phyloP scores from a whole-genome alignment of 2,888 invertebrate species.

The Epirrhoe alternata region DNA sequence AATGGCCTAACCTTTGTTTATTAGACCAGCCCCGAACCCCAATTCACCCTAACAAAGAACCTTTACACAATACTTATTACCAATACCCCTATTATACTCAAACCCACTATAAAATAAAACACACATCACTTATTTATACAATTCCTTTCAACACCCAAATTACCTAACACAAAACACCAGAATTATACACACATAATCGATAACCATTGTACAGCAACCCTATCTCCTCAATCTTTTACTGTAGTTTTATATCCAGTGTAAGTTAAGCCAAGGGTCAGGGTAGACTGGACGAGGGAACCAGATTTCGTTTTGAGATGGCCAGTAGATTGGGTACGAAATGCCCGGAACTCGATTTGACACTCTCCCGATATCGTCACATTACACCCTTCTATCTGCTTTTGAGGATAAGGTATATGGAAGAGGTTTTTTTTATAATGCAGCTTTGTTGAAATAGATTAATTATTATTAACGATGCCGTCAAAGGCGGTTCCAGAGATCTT shows the following conservation, averaged over 20 bases:
- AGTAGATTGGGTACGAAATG: conserved; percentile 70
- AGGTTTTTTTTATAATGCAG: conserved; percentile 40
- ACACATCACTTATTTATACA: conserved; percentile 2
- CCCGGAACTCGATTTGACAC: conserved; percentile 74
- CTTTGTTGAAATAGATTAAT: conserved; percentile 33
- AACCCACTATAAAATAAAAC: conserved; percentile 18
- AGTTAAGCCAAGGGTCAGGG: conserved; percentile 44
- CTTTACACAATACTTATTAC: conserved; percentile 7
- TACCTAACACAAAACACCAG: conserved; percentile 27
- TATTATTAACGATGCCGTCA: too few species aligned
- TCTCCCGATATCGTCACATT: conserved; percentile 69
- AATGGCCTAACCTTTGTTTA: neutral
- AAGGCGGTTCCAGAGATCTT: too few species aligned
- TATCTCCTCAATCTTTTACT: conserved; percentile 17
- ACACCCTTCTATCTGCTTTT: conserved; percentile 59
- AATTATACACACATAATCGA: conserved; percentile 42
- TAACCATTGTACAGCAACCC: conserved; percentile 21
- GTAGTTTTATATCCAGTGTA: conserved; percentile 18
- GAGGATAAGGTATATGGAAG: conserved; percentile 49
- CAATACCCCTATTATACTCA: conserved; percentile 2
- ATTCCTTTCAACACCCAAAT: conserved; percentile 16
- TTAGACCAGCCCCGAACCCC: neutral
- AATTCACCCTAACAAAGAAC: neutral
- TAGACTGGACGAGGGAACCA: conserved; percentile 52
- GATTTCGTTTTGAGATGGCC: conserved; percentile 65